Evolutionary conservation across 2,797 vertebrate genomes (phyloP).

Genomic region (Thaleichthys pacificus): DNA sequence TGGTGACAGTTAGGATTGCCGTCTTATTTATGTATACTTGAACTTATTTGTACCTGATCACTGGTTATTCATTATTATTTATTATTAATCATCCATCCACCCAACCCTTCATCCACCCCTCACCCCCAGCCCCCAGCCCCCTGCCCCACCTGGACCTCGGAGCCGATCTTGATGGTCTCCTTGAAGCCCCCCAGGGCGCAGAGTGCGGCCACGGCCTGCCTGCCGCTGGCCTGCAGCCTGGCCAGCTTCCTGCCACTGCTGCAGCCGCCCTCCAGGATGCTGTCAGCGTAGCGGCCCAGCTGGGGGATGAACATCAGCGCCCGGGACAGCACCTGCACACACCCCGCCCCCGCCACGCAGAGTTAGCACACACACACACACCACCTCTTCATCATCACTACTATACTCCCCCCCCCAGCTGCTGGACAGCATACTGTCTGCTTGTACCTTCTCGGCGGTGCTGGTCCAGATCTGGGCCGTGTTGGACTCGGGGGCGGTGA

Average conservation of each 20-base stretch:
- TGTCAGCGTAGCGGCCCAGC: slow-evolving; percentile 94
- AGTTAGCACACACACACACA: too few species aligned
- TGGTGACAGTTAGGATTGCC: too few species aligned
- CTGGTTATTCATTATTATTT: too few species aligned
- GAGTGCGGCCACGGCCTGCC: slow-evolving; percentile 96
- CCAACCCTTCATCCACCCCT: too few species aligned
- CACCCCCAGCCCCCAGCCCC: too few species aligned
- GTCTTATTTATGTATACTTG: too few species aligned
- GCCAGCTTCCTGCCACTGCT: slow-evolving; percentile 94
- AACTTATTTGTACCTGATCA: too few species aligned
- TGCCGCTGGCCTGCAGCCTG: slow-evolving; percentile 92
- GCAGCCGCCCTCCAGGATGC: slow-evolving; percentile 93
- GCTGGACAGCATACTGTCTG: slow-evolving; percentile 68
- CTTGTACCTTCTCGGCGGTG: slow-evolving; percentile 90
- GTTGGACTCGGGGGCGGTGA: slow-evolving; percentile 95
- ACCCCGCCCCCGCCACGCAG: background rate
- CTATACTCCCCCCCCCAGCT: too few species aligned
- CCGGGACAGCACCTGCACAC: slow-evolving; percentile 85
- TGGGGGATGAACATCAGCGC: slow-evolving; percentile 98
- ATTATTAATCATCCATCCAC: background rate
- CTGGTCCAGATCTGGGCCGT: slow-evolving; percentile 98
- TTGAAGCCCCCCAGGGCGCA: slow-evolving; percentile 98
- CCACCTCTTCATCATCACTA: too few species aligned
- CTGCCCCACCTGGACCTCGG: slow-evolving; percentile 90
- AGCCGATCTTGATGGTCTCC: slow-evolving; percentile 98